Conservation (phyloP, 1,140 invertebrate genomes). For the Scaptomyza graminum region DNA sequence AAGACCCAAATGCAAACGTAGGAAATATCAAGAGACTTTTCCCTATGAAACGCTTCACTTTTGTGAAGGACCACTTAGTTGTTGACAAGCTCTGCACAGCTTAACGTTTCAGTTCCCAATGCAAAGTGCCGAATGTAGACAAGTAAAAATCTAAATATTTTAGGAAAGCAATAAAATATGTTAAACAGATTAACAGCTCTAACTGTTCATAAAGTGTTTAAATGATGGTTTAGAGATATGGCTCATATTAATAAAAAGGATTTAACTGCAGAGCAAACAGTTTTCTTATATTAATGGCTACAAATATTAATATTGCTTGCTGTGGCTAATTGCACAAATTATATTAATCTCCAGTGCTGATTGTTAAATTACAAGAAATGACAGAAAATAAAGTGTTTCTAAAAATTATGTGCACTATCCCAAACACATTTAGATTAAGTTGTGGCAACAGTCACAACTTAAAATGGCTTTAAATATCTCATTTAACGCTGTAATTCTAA, state of each 20-base stretch:
- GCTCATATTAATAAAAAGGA: not conserved
- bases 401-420: too few species aligned
- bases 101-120: constrained; percentile 1
- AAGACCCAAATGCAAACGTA: constrained; percentile 7
- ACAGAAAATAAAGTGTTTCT: not conserved
- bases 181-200: constrained; percentile 38
- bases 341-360: too few species aligned
- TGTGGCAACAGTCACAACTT: not conserved
- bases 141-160: constrained; percentile 18
- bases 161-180: constrained; percentile 43
- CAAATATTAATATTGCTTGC: not conserved
- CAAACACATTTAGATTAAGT: too few species aligned
- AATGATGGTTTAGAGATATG: not conserved
- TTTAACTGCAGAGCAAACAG: not conserved
- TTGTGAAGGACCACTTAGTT: constrained; percentile 37
- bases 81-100: constrained; percentile 37
- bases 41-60: not conserved
- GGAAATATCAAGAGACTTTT: constrained; percentile 21
- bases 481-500: not conserved
- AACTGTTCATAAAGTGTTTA: constrained; percentile 39
- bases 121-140: not conserved
- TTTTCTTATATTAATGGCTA: constrained; percentile 1
- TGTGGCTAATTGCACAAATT: too few species aligned
- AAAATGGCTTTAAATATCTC: constrained; percentile 18
- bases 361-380: too few species aligned